A percentile compares a stretch with the other conserved stretches of the same genome.
Conservation (phyloP, 2,113 vertebrate genomes). For the Lepidothrix coronata region DNA sequence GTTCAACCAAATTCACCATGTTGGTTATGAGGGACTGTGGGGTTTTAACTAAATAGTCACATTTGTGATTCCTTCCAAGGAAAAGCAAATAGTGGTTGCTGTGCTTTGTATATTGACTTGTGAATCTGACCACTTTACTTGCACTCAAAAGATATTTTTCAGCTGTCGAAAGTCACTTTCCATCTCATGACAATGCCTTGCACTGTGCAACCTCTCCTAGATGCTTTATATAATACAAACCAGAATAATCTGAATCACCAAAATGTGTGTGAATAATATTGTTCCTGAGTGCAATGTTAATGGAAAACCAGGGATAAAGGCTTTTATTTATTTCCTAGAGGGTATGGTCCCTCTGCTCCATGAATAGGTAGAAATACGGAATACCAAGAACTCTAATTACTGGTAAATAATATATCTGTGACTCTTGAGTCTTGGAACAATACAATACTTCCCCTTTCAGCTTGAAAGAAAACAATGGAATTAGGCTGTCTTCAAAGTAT, state of each 20-base stretch:
- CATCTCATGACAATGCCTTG: not conserved
- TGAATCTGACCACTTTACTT: not conserved
- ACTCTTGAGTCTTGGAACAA: not conserved
- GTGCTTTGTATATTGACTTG: not conserved
- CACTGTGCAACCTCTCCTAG: not conserved
- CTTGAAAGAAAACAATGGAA: slow-evolving; percentile 42
- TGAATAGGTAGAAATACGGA: not conserved
- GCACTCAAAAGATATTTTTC: not conserved
- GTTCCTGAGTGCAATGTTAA: not conserved
- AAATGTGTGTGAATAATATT: not conserved
- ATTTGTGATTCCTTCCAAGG: not conserved
- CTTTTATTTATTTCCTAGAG: not conserved
- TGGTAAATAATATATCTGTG: not conserved
- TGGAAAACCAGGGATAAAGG: not conserved
- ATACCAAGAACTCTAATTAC: not conserved
- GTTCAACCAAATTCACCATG: not conserved
- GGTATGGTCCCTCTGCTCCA: not conserved
- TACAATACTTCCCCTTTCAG: not conserved
- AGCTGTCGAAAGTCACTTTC: not conserved
- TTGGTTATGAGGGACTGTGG: not conserved
- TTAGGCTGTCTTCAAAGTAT: slow-evolving; percentile 53
- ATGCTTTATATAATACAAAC: not conserved
- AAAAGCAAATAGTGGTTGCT: not conserved
- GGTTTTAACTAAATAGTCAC: not conserved
- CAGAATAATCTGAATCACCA: not conserved